Base-by-base conservation (phyloP, 2,797 vertebrate genomes). In the Sebastolobus altivelis region DNA sequence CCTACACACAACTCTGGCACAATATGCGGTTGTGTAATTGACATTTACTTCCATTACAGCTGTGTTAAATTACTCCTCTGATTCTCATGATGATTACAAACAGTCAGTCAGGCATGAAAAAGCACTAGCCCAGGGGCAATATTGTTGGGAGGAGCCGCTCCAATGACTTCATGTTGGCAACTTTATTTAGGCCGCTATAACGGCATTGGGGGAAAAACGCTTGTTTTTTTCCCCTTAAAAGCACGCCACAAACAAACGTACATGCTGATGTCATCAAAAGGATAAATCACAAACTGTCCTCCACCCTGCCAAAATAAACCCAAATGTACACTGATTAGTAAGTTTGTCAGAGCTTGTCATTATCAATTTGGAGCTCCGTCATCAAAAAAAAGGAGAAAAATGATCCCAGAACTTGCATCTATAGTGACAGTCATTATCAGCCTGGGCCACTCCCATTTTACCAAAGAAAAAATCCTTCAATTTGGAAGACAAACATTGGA, bases 141-240 rank as follows among this genome's bases (percentile, higher is more conserved):
- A 83, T 80, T 89, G 62, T 83, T 75, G 88, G 90, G 91, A 89
- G 92, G 85, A 84, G 87, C 84, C 65, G 68, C 82, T 87, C 56
- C 60, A 40, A 84, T 94, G 87, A 95, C 85, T 91, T 91, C 88
- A 93, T 92, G 75, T 67, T 94, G 93, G 90, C 88, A 90, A 88
- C 86, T 84, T 84, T 80, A 82, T 88, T 88, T 75, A 84, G 85
- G 86, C 84, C 89, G 85, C 86, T 89, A 81, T 75, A 92, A 83
- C 72, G 75, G 71, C 54, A 74, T 31, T 65, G 43, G 54, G 55
- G 65, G 43, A 81, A 80, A 80, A 73, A 33, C 72, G 71, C 37
- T 37, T 0, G 58, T 83, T 87, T 73, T 86, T 31, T 54, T 22
- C 0, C 74, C 62, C 43, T 65, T 59, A 65, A 86, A 86, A 82